Percentiles rank a stretch among this genome's conserved stretches.
Evolutionary conservation across 2,888 invertebrate species (phyloP).

Genomic region (Branchellion lobata): DNA sequence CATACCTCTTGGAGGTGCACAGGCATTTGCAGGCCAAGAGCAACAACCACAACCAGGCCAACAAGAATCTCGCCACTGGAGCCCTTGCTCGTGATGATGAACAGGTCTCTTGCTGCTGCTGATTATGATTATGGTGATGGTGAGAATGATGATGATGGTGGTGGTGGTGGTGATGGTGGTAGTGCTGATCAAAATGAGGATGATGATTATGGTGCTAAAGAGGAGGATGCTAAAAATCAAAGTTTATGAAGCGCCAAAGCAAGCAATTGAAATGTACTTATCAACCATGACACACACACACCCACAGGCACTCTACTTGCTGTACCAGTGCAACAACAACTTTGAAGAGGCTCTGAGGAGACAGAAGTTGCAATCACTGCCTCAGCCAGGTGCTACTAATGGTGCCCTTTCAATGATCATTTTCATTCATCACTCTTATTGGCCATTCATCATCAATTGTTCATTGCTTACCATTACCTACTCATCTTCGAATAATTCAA

Average conservation of each 20-base stretch:
- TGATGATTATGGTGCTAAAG: too few species aligned
- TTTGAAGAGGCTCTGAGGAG: conserved; percentile 61
- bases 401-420: background rate
- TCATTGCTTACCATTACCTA: too few species aligned
- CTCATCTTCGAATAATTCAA: too few species aligned
- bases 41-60: conserved; percentile 43
- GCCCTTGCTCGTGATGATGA: conserved; percentile 74
- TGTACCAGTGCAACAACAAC: conserved; percentile 91
- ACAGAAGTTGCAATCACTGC: conserved; percentile 61
- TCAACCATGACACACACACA: too few species aligned
- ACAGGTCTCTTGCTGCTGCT: conserved; percentile 55
- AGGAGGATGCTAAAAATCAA: too few species aligned
- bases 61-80: conserved; percentile 69
- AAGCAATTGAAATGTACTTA: too few species aligned
- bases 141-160: too few species aligned
- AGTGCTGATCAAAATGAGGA: too few species aligned
- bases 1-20: conserved; percentile 71
- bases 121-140: too few species aligned
- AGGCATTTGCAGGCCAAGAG: conserved; percentile 59
- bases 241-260: too few species aligned
- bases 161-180: too few species aligned
- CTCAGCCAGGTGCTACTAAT: conserved; percentile 63
- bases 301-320: conserved; percentile 77
- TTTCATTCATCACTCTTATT: background rate
- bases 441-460: too few species aligned